Evolutionary conservation across 2,888 invertebrate genomes (phyloP), one percentile per base, ranked within the genome.

Genomic region (Drosophila maculinotata): DNA sequence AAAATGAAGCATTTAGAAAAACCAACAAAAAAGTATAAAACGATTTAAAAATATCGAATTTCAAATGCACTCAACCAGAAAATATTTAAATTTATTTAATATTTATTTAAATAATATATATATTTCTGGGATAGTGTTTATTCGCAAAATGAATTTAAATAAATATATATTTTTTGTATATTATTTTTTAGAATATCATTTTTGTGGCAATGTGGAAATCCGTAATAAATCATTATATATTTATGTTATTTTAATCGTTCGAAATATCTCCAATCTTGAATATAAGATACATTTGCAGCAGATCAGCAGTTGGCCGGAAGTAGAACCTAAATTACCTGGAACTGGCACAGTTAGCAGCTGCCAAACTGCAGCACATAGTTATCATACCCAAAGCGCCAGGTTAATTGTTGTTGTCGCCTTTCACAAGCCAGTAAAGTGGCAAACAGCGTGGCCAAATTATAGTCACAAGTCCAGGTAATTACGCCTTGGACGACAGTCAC

Each of bases 391-490:
- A 42, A 68, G 56, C 12, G 49, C n/a, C 28, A n/a, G 20, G 33
- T 49, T 66, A 56, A 56, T 57, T 56, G 49, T 66, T 41, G 31
- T 56, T 62, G 51, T 48, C 36, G 39, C 47, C 51, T 66, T 65
- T 75, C 41, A 63, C 48, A 57, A 48, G 49, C 25, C 59, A 68
- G 67, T 56, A 73, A 85, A 70, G 79, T 82, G 77, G 74, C 86
- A 57, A 77, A 69, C 70, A 76, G 79, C 77, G 74, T 83, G 80
- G 60, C 70, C 83, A 66, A 56, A 86, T 79, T 86, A 76, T 68
- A 67, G 76, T 68, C 65, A 65, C 20, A 73, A 79, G 80, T 78
- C 72, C 84, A 81, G 84, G 87, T 81, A 87, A 87, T 84, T 82
- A 79, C 70, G 76, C 74, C 77, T 69, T 67, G 64, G 79, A 73